Conservation (phyloP, 2,888 invertebrate genomes). For the Lasioglossum leucozonium region DNA sequence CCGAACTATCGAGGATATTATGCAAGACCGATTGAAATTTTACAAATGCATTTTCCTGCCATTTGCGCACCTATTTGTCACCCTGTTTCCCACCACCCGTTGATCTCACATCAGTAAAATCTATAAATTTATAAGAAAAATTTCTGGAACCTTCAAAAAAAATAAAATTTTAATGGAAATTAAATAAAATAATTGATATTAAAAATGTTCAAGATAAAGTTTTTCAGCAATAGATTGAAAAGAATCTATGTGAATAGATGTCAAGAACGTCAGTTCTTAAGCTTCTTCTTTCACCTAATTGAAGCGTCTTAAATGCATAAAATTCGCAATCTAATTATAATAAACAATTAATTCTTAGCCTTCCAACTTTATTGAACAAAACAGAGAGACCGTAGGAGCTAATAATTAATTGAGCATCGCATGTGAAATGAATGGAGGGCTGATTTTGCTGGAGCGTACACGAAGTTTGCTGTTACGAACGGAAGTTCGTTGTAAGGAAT, state of each 20-base stretch:
- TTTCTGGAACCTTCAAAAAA: neutral
- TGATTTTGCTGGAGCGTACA: neutral
- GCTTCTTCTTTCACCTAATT: too few relatives aligned
- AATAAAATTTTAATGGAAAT: neutral
- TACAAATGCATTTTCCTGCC: neutral
- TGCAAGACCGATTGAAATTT: neutral
- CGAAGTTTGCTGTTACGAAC: neutral
- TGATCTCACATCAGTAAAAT: neutral
- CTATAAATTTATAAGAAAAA: neutral
- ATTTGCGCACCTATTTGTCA: neutral
- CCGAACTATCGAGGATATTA: neutral
- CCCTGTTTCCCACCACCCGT: neutral
- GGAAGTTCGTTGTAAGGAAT: neutral
- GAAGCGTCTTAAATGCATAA: too few relatives aligned
- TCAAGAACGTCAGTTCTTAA: too few relatives aligned
- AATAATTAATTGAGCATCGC: neutral
- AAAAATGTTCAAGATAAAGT: neutral
- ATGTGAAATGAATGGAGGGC: neutral
- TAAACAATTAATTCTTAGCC: neutral
- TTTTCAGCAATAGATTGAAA: neutral
- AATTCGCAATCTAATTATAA: too few relatives aligned
- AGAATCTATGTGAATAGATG: too few relatives aligned
- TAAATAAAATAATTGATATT: too few relatives aligned
- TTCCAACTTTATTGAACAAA: neutral
- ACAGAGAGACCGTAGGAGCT: neutral